Percentiles rank a stretch among this genome's conserved stretches.
Evolutionary conservation across 2,888 invertebrate species (phyloP).

Genomic region (Cheilosia impressa): DNA sequence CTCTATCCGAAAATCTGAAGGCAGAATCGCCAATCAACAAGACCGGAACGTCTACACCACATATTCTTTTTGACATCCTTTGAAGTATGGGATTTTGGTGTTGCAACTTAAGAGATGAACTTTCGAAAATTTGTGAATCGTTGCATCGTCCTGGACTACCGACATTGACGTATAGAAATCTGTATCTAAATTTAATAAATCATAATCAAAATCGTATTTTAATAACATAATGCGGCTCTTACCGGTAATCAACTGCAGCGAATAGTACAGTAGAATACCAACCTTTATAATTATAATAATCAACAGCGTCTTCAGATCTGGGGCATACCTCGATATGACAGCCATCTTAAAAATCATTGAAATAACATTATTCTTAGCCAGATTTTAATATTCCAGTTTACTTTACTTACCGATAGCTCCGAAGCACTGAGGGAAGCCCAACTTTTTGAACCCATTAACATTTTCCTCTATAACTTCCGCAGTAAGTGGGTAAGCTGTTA

Average conservation of each 20-base stretch:
- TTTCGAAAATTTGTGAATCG: too few relatives aligned
- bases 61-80: not conserved
- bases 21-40: not conserved
- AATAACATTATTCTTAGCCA: not conserved
- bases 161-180: not conserved
- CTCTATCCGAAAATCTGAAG: not conserved
- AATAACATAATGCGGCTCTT: not conserved
- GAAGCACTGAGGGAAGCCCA: too few relatives aligned
- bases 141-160: not conserved
- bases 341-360: not conserved
- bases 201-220: not conserved
- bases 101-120: not conserved
- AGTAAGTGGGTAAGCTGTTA: not conserved
- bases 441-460: not conserved
- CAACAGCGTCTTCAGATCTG: not conserved
- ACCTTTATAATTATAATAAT: slow-evolving; percentile 1
- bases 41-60: not conserved
- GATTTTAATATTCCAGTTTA: not conserved
- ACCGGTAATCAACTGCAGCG: not conserved
- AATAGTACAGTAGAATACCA: slow-evolving; percentile 7
- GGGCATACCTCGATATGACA: not conserved
- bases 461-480: not conserved
- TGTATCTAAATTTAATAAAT: not conserved
- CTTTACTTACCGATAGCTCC: not conserved
- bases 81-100: not conserved